A percentile compares a stretch with the other conserved stretches of the same genome.
These are phyloP conservation scores for Podarcis raffonei DNA, from an alignment of 2,113 vertebrate species.

Conservation along the genomic window DNA sequence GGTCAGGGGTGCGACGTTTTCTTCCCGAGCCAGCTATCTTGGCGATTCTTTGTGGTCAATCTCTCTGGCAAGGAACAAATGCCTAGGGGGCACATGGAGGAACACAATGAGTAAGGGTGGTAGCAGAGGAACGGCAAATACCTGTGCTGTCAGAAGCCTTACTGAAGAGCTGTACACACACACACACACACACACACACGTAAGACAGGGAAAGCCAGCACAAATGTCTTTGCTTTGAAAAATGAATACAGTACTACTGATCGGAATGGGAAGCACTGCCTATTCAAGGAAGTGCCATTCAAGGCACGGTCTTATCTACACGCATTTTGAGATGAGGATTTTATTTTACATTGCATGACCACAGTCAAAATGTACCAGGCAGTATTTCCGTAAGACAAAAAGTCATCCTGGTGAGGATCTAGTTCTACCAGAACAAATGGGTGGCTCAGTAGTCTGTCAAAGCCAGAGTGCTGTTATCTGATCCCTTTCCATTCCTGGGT, in stretches of 20 bases:
- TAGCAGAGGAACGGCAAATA: constrained; percentile 21
- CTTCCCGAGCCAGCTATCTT: constrained; percentile 99
- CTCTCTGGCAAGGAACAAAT: constrained; percentile 88
- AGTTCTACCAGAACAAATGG: background rate
- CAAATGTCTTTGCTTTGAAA: background rate
- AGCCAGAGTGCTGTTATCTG: background rate
- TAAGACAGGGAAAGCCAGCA: background rate
- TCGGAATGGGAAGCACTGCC: background rate
- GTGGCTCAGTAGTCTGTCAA: background rate
- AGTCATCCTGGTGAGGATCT: background rate
- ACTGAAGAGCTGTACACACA: background rate
- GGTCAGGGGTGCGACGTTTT: constrained; percentile 97
- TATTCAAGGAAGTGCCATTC: background rate
- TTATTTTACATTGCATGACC: background rate
- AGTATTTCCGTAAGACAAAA: background rate
- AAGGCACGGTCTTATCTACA: background rate
- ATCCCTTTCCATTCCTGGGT: background rate
- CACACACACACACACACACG: background rate
- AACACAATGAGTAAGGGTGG: background rate
- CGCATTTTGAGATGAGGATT: background rate
- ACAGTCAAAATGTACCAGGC: background rate
- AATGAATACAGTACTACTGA: background rate
- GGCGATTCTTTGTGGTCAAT: constrained; percentile 92
- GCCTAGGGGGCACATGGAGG: constrained; percentile 64
- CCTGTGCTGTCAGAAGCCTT: accelerated